Base-by-base conservation (phyloP, 2,888 invertebrate species). In the Petrolisthes manimaculis region DNA sequence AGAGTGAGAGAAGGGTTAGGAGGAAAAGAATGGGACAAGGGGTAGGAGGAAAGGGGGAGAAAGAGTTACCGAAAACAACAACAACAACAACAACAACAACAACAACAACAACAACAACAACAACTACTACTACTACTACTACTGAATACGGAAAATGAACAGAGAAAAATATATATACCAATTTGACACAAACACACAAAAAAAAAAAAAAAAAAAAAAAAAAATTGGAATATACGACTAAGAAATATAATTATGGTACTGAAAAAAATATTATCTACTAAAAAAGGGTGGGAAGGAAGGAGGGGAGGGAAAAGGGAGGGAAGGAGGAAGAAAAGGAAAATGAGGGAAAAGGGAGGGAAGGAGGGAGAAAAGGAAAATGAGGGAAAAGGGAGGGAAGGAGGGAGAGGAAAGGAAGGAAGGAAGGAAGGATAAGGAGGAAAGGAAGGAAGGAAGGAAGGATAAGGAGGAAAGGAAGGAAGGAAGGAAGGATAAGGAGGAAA, bases 271-370 rank as follows among this genome's bases (percentile, higher is more conserved):
- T 37, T 37, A 37, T 37, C 2, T 37, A 37, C 37, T 37, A 37
- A 77, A 51, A 77, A 51, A 77, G 77, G 51, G 77, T 37, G 53
- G 51, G 77, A 77, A 18, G 51, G 53, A 77, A 37, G 18, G 77
- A 77, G 51, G 14, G 4, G 51, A 37, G 51, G 77, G 37, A 51
- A 51, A 51, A 24, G 77, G 51, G 8, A 51, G 77, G 51, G 8
- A 75, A 4, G 51, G 4, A 77, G 77, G 51, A 51, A 77, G 51
- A 5, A 18, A 51, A 8, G 37, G 8, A 51, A 51, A 51, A 51
- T 1, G 53, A 51, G 77, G 37, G 8, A 51, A 51, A 51, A 51
- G 14, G 53, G 37, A 18, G 37, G 77, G 37, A 24, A 24, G 24
- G 37, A 77, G 77, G 37, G 77, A 51, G 51, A 8, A 77, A 51